phyloP scores from a whole-genome alignment of 2,797 vertebrate genomes.

The Gadopsis marmoratus region DNA sequence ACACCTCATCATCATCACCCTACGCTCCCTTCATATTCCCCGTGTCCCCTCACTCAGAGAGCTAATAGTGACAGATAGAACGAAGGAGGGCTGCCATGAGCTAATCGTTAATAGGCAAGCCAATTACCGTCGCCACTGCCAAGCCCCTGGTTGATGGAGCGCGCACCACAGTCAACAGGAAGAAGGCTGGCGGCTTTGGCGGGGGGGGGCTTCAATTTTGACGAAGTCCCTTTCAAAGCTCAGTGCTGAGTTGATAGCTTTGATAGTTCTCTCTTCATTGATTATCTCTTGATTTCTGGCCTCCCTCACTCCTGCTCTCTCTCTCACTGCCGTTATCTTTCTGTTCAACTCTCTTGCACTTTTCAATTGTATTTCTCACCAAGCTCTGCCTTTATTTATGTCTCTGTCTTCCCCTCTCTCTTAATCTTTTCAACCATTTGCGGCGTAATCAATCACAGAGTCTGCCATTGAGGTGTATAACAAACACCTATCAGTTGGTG shows the following conservation, averaged over 20 bases:
- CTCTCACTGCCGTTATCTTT: conserved; percentile 36
- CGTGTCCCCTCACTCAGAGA: conserved; percentile 27
- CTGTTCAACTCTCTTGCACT: conserved; percentile 59
- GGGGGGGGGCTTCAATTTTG: conserved; percentile 66
- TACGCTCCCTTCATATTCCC: not conserved
- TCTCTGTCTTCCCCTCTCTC: conserved; percentile 45
- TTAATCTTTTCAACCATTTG: conserved; percentile 71
- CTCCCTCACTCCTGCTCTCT: conserved; percentile 13
- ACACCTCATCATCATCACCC: not conserved
- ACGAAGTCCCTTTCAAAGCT: conserved; percentile 78
- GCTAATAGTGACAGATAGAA: conserved; percentile 61
- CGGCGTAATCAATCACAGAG: conserved; percentile 71
- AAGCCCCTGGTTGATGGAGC: conserved; percentile 66
- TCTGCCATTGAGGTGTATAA: conserved; percentile 60
- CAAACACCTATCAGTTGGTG: conserved; percentile 60
- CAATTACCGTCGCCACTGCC: conserved; percentile 66
- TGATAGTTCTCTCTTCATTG: conserved; percentile 71
- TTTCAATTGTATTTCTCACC: conserved; percentile 53
- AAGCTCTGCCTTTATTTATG: conserved; percentile 63
- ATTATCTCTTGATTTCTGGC: conserved; percentile 64
- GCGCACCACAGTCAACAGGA: conserved; percentile 59
- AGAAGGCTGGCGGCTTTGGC: conserved; percentile 13
- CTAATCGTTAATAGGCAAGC: conserved; percentile 78
- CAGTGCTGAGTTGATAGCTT: conserved; percentile 67
- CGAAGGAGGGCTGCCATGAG: conserved; percentile 66